Evolutionary conservation across 2,888 invertebrate genomes (phyloP).

Genomic region (Gastrophysa polygoni): DNA sequence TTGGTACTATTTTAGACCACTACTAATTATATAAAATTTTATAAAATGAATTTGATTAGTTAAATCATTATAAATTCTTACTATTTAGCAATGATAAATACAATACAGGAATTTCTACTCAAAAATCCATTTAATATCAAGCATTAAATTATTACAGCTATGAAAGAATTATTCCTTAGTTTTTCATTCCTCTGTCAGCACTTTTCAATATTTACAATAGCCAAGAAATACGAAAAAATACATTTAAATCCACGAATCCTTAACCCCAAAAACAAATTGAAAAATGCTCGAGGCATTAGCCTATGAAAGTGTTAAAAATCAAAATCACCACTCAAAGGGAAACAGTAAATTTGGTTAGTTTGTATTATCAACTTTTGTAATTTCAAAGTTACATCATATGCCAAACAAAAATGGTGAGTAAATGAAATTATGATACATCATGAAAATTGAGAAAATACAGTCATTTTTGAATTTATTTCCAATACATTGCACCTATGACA

Average conservation of each 20-base stretch:
- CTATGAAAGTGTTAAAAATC: conserved; percentile 4
- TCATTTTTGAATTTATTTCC: conserved; percentile 30
- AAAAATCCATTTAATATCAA: conserved; percentile 15
- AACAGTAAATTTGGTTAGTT: conserved; percentile 16
- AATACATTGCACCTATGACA: conserved; percentile 70
- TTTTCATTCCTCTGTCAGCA: conserved; percentile 16
- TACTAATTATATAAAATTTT: no score
- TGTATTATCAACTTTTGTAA: not conserved
- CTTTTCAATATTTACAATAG: conserved; percentile 22
- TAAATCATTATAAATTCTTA: no score
- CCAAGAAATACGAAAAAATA: conserved; percentile 11
- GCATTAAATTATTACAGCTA: conserved; percentile 14
- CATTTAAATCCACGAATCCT: not conserved
- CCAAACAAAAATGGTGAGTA: conserved; percentile 12
- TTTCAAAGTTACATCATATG: not conserved
- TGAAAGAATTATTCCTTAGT: not conserved
- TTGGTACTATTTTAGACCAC: no score
- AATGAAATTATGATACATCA: conserved; percentile 1
- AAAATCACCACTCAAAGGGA: conserved; percentile 1
- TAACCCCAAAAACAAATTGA: conserved; percentile 1
- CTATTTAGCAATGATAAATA: not conserved
- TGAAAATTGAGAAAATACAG: conserved; percentile 30
- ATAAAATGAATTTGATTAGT: no score
- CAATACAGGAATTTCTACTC: not conserved
- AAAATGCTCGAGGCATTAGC: conserved; percentile 3